Base-by-base conservation (phyloP, 2,888 invertebrate species). In the Phrixothrix hirtus region DNA sequence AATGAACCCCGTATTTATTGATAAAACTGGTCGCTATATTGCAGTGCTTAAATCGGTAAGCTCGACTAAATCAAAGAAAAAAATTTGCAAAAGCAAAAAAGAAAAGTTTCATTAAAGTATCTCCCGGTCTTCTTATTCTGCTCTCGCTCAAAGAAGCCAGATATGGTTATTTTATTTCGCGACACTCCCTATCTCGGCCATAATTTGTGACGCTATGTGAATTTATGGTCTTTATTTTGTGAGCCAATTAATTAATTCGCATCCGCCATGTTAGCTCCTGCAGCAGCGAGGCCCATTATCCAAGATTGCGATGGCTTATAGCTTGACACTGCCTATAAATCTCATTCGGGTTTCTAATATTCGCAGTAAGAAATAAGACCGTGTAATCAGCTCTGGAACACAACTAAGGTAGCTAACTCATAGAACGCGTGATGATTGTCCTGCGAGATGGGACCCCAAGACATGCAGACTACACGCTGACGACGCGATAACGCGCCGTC, bases 201-300 rank as follows among this genome's bases (percentile, higher is more conserved):
- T 76, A 76, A 76, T 75, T 75, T 74, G 75, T 75, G 75, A 76
- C 73, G 75, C 75, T 73, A 72, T 70, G 74, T 69, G 73, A 75
- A 76, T 76, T 76, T 76, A 76, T 75, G 71, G 75, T 75, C 76
- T 75, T 75, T 76, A 76, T 76, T 76, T 76, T 74, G 75, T 72
- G 73, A 75, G 75, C 75, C 75, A 75, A 76, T 76, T 76, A 76
- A 76, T 76, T 76, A 75, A 75, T 76, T 75, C 76, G 66, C 72
- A 66, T 72, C 71, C 72, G 72, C 74, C 72, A 70, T 73, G 71
- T 71, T 71, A 64, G 63, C 62, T 66, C 63, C 64, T 49, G 62
- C 55, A 61, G 68, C 59, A 67, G 69, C 70, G 68, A 57, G 67
- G 65, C 71, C 73, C 75, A 75, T 75, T 75, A 75, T 75, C 74